Evolutionary conservation across 92 coral and sea anemone species (phyloP), one percentile per base, ranked within the genome.

Genomic region (Palythoa grandis): DNA sequence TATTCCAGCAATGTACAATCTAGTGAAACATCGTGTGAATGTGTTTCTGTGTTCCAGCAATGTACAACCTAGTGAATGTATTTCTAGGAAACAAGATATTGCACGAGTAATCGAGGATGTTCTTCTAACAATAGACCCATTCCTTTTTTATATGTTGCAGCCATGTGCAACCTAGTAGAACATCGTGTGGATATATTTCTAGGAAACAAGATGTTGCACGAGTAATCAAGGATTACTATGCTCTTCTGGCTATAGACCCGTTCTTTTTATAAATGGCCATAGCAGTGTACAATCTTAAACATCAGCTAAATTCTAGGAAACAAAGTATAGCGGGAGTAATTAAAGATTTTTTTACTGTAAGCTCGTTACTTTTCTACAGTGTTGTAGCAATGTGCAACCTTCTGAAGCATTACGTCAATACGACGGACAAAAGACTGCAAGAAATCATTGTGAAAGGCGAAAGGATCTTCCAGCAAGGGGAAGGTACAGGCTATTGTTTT

Each of bases 391-490:
- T 96, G 84, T 95, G 99, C 54, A 96, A 92, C 76, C 86, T 96
- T 39, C 95, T 96, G 52, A 92, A 96, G 83, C 93, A 91, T 76
- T 95, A 94, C 73, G 92, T 96, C 11, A 92, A 93, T 83, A 95
- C 95, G 56, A 96, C 95, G 66, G 99, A 96, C 75, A 95, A 95
- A 78, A 96, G 98, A 87, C 93, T 96, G 1, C 95, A 89, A 47
- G 88, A 90, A 70, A 88, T 96, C 70, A 89, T 96, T 1, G 98
- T 96, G 5, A 93, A 90, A 86, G 99, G 99, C 86, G 99, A 96
- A 54, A 88, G 99, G 77, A 67, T 88, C 76, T 89, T 88, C 70
- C 88, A 82, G 7, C 93, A 91, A 72, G 96, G 92, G 69, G 96
- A 95, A 93, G 99, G 99, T 96, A 91, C 23, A 43, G 29, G 40